Evolutionary conservation across 30 jellyfish, hydroid and myxozoan species (phyloP).

Genomic region (Turritopsis rubra): DNA sequence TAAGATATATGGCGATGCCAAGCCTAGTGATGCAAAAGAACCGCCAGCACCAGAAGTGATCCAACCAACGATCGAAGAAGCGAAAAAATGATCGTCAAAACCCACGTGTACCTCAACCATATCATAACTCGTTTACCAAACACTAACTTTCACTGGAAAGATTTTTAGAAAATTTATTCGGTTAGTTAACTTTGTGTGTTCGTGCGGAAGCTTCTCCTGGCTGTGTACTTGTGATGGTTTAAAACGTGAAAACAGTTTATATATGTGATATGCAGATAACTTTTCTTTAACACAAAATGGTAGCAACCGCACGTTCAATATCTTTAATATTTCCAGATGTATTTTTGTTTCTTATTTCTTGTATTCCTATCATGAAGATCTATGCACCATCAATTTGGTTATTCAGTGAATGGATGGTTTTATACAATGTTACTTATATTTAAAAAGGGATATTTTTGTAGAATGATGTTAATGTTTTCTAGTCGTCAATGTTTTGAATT

Average conservation of each 20-base stretch:
- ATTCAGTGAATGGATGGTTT: not conserved
- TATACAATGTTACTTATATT: not conserved
- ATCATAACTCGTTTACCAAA: no score
- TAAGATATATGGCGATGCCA: not conserved
- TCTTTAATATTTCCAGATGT: not conserved
- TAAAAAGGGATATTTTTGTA: not conserved
- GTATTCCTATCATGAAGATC: not conserved
- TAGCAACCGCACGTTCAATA: not conserved
- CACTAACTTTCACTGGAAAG: no score
- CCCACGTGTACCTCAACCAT: no score
- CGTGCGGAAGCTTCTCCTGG: no score
- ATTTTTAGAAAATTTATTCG: no score
- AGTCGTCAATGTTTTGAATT: not conserved
- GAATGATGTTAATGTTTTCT: not conserved
- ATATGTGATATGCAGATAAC: no score
- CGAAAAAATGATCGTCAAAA: not conserved
- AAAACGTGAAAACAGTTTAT: no score
- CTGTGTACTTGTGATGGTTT: no score
- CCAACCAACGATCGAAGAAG: constrained; percentile 5
- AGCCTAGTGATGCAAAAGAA: not conserved
- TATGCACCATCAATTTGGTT: no score
- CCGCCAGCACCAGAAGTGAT: not conserved
- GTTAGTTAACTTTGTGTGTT: no score
- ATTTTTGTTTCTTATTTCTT: not conserved
- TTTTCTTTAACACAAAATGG: no score